phyloP scores from a whole-genome alignment of 1,140 invertebrate genomes.

The Andricus grossulariae region DNA sequence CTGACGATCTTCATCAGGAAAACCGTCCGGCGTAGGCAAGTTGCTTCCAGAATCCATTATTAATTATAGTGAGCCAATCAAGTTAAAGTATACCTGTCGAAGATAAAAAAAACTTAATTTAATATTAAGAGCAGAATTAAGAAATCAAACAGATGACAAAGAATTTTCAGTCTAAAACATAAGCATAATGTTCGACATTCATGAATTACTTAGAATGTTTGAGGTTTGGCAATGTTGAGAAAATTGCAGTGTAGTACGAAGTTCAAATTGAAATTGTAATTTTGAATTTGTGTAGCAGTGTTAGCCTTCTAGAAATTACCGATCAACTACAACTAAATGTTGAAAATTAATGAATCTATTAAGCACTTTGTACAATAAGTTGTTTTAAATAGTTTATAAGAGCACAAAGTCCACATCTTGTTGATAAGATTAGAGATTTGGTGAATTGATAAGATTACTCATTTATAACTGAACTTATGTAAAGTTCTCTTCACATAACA shows the following conservation, averaged over 20 bases:
- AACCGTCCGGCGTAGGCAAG: slow-evolving; percentile 65
- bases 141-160: background rate
- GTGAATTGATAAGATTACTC: slow-evolving; percentile 29
- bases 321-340: too few relatives aligned
- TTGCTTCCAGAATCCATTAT: slow-evolving; percentile 70
- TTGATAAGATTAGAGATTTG: slow-evolving; percentile 30
- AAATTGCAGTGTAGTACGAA: too few relatives aligned
- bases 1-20: slow-evolving; percentile 70
- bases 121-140: background rate
- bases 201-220: too few relatives aligned
- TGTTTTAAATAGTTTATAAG: slow-evolving; percentile 28
- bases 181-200: too few relatives aligned
- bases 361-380: slow-evolving; percentile 15
- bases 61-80: slow-evolving; percentile 36
- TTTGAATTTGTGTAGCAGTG: too few relatives aligned
- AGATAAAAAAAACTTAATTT: slow-evolving; percentile 38
- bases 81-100: slow-evolving; percentile 47
- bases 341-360: background rate
- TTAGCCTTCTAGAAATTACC: too few relatives aligned
- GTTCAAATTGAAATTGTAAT: too few relatives aligned
- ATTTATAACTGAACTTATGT: slow-evolving; percentile 13
- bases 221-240: too few relatives aligned
- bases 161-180: too few relatives aligned
- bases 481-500: slow-evolving; percentile 13
- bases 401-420: background rate